Conservation (phyloP, 1,140 invertebrate species). For the Drosophila arawakana region DNA sequence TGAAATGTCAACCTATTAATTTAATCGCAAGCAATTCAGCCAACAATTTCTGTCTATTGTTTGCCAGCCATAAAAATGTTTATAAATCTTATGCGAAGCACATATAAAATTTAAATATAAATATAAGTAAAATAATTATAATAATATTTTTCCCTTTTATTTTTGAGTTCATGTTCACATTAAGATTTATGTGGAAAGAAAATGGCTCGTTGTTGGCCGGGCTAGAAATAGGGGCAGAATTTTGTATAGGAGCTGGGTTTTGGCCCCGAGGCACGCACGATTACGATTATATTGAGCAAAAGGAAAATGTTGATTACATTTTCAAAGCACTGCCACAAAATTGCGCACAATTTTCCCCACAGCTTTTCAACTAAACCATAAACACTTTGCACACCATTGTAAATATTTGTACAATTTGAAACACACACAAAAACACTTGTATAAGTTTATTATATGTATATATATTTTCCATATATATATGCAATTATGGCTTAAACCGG, state of each 20-base stretch:
- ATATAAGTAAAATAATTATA: slow-evolving; percentile 7
- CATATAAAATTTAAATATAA: neutral
- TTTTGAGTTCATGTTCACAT: slow-evolving; percentile 5
- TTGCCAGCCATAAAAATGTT: slow-evolving; percentile 30
- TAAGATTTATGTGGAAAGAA: slow-evolving; percentile 7
- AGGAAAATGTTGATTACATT: slow-evolving; percentile 41
- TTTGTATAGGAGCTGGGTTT: neutral
- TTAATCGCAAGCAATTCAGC: slow-evolving; percentile 10
- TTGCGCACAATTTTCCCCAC: slow-evolving; percentile 46
- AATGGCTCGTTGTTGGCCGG: neutral
- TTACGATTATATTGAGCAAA: slow-evolving; percentile 15
- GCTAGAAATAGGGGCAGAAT: too few relatives aligned
- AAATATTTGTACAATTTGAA: slow-evolving; percentile 53
- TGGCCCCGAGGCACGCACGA: slow-evolving; percentile 8
- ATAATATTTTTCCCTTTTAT: slow-evolving; percentile 6
- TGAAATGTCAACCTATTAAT: slow-evolving; percentile 39
- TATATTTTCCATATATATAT: slow-evolving; percentile 6
- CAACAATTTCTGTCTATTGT: slow-evolving; percentile 45
- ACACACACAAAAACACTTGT: neutral
- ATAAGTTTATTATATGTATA: neutral
- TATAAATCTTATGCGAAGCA: slow-evolving; percentile 53
- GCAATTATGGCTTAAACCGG: neutral
- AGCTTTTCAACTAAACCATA: slow-evolving; percentile 45
- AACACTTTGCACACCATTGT: slow-evolving; percentile 42
- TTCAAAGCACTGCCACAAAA: slow-evolving; percentile 35